These are phyloP conservation scores for Pilophorus perplexus DNA, from an alignment of 2,888 invertebrate species.

Conservation along the genomic window DNA sequence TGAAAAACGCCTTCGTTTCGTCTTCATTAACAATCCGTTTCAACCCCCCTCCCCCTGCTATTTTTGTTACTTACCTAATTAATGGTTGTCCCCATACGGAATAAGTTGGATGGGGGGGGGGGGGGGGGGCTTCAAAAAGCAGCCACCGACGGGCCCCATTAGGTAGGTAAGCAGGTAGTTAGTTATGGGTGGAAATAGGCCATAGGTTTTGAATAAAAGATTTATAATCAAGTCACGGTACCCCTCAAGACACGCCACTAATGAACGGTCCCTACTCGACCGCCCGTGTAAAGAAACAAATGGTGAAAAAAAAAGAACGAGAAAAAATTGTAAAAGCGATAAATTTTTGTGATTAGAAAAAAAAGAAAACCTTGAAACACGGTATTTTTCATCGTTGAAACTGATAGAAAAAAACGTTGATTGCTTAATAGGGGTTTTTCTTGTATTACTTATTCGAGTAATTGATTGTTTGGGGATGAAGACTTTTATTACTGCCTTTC, in stretches of 20 bases:
- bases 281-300: not conserved
- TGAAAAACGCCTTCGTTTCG: too few species aligned
- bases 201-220: slow-evolving; percentile 19
- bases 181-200: slow-evolving; percentile 20
- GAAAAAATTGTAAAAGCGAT: too few species aligned
- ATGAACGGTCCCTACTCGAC: not conserved
- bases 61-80: too few species aligned
- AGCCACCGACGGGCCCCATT: too few species aligned
- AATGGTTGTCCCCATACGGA: too few species aligned
- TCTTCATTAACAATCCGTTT: too few species aligned
- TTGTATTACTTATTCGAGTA: slow-evolving; percentile 25
- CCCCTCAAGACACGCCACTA: slow-evolving; percentile 11
- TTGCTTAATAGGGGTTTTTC: slow-evolving; percentile 20
- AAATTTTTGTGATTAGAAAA: too few species aligned
- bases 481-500: slow-evolving; percentile 11
- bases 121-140: too few species aligned
- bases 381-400: not conserved
- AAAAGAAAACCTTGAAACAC: too few species aligned
- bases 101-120: too few species aligned
- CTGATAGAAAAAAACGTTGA: slow-evolving; percentile 15
- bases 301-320: not conserved
- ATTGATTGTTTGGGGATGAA: slow-evolving; percentile 19
- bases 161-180: slow-evolving; percentile 17
- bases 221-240: slow-evolving; percentile 18
- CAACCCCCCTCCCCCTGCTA: too few species aligned